Conservation (phyloP, 2,888 invertebrate species). For the Metallyticus violacea region DNA sequence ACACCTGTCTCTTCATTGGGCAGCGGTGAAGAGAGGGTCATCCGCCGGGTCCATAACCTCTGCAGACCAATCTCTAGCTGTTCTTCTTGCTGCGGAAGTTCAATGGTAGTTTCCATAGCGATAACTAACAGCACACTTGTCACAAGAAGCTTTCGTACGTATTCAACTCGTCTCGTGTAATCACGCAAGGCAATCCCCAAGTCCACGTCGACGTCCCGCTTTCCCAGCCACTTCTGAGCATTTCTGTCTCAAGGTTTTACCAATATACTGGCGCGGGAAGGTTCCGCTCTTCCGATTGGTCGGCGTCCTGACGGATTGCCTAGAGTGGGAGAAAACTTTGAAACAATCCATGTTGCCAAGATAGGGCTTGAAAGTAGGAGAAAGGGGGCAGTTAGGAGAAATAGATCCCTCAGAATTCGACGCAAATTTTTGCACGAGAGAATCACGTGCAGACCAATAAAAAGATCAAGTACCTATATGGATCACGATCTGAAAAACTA, state of each 20-base stretch:
- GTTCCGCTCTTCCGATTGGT: background rate
- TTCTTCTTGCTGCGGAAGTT: conserved; percentile 39
- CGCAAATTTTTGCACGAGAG: background rate
- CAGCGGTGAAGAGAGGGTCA: conserved; percentile 14
- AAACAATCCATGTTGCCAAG: background rate
- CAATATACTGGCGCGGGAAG: background rate
- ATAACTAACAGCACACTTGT: background rate
- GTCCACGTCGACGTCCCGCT: background rate
- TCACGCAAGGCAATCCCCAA: background rate
- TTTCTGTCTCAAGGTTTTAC: background rate
- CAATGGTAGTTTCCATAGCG: conserved; percentile 12
- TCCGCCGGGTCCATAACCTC: conserved; percentile 46
- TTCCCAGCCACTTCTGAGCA: background rate
- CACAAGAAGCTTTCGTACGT: too few relatives aligned
- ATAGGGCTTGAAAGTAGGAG: background rate
- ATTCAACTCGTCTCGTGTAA: background rate
- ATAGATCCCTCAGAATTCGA: background rate
- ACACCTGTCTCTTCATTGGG: conserved; percentile 22
- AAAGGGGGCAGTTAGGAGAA: background rate
- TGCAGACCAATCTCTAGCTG: conserved; percentile 46
- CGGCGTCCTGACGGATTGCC: background rate
- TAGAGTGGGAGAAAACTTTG: background rate
- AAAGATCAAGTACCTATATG: background rate
- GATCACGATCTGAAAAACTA: too few relatives aligned
- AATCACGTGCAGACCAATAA: background rate